Base-by-base conservation (phyloP, 2,113 vertebrate species). In the Patagioenas fasciata region DNA sequence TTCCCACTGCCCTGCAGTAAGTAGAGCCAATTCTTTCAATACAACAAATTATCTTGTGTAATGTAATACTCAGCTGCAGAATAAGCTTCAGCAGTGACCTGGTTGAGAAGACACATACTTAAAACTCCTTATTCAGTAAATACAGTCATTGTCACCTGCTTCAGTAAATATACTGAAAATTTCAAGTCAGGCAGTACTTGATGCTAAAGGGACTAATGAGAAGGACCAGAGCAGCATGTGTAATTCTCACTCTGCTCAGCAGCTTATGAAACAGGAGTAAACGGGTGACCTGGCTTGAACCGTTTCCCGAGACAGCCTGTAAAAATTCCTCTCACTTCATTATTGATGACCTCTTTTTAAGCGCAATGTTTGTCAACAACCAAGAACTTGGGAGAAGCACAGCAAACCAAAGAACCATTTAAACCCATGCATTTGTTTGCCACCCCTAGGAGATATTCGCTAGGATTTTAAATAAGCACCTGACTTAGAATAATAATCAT, bases 271-370 rank as follows among this genome's bases (percentile, higher is more conserved):
- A 92, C 50, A 65, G 69, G 34, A 95, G 65, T 5, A 6, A 82
- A 91, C 0, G 5, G 72, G 32, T 95, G 94, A 94, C 95, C 90
- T 90, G 84, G 75, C 79, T 60, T 2, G 69, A 97, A 62, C 92
- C 0, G 3, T 25, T 82, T 51, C 85, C 79, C 15, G 4, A 75
- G 51, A 61, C 40, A 47, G 84, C 32, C 67, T 48, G 83, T 44
- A 80, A 90, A 91, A 81, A 56, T 36, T 88, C 58, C 54, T 80
- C 75, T 44, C 1, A 0, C 71, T 95, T 91, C 87, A 96, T 91
- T 96, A 95, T 40, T 91, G 81, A 94, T 94, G 84, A 50, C 65
- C 91, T 89, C 87, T 77, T 96, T 84, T 75, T 29, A 54, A 70
- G 75, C 40, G 42, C 85, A 89, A n/a, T n/a, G 65, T 32, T 84